Evolutionary conservation across 2,797 vertebrate genomes (phyloP).

Genomic region (Alectoris magna): DNA sequence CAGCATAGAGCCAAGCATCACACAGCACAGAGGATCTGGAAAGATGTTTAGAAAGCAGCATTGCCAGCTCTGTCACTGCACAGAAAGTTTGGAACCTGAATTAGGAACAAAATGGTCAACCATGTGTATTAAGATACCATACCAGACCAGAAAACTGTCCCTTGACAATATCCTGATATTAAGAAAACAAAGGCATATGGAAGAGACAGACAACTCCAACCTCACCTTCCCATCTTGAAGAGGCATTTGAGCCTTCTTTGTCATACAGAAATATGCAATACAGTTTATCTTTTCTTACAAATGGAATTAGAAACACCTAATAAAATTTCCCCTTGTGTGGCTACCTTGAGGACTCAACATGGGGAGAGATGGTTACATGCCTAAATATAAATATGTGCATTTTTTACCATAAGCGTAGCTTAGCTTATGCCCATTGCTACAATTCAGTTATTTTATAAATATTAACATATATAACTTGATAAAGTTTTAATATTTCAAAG

Average conservation of each 20-base stretch:
- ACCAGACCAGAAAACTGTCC: slow-evolving; percentile 1
- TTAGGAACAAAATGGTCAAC: not conserved
- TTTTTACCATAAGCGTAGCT: not conserved
- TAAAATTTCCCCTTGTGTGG: not conserved
- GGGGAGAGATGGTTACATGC: not conserved
- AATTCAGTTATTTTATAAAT: not conserved
- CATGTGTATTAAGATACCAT: not conserved
- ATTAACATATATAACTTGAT: not conserved
- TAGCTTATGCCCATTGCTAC: not conserved
- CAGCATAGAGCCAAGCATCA: slow-evolving; percentile 33
- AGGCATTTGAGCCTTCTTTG: not conserved
- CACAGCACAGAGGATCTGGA: slow-evolving; percentile 30
- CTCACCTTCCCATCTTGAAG: slow-evolving; percentile 7
- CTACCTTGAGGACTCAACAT: not conserved
- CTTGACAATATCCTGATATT: slow-evolving; percentile 2
- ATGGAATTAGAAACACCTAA: not conserved
- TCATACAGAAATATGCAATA: not conserved
- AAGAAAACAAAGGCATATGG: slow-evolving; percentile 20
- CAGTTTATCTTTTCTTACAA: not conserved
- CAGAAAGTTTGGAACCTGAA: slow-evolving; percentile 27
- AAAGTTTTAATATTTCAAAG: not conserved
- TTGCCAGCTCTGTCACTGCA: slow-evolving; percentile 7
- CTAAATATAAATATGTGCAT: not conserved
- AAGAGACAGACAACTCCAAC: slow-evolving; percentile 7
- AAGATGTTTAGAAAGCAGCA: slow-evolving; percentile 37